Conservation (phyloP, 23 tunicate species). For the Botrylloides violaceus region DNA sequence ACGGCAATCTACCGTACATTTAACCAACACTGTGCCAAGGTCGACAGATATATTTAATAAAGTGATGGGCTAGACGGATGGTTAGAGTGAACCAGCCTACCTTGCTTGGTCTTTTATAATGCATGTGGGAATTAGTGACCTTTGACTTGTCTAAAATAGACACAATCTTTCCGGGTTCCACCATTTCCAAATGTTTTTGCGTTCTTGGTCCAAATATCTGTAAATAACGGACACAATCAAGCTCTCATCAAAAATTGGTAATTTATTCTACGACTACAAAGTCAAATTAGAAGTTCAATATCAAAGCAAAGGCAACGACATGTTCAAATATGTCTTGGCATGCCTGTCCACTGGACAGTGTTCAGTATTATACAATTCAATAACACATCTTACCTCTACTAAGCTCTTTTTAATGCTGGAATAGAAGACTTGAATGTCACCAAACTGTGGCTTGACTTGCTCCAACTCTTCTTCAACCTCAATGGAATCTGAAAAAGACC, state of each 20-base stretch:
- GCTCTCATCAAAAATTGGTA: no score
- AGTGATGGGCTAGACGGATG: no score
- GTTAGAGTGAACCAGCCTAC: no score
- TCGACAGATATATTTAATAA: no score
- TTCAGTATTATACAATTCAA: no score
- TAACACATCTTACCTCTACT: conserved; percentile 16
- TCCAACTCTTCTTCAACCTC: conserved; percentile 32
- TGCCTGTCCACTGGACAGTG: no score
- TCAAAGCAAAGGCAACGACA: no score
- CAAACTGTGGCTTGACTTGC: conserved; percentile 39
- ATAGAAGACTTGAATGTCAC: conserved; percentile 63
- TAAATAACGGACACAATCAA: background rate
- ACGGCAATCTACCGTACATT: no score
- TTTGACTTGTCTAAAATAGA: background rate
- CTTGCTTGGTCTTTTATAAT: background rate
- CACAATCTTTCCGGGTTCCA: conserved; percentile 12
- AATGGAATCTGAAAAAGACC: background rate
- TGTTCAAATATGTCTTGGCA: no score
- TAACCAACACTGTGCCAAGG: no score
- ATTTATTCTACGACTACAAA: no score
- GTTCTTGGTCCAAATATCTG: conserved; percentile 15
- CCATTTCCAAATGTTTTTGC: conserved; percentile 11
- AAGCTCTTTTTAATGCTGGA: conserved; percentile 27
- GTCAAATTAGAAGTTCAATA: no score
- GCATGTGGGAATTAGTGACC: background rate